Percentiles rank a stretch among this genome's conserved stretches.
These are phyloP conservation scores for Metacarcinus magister DNA, from an alignment of 2,888 invertebrate genomes.

Conservation along the genomic window DNA sequence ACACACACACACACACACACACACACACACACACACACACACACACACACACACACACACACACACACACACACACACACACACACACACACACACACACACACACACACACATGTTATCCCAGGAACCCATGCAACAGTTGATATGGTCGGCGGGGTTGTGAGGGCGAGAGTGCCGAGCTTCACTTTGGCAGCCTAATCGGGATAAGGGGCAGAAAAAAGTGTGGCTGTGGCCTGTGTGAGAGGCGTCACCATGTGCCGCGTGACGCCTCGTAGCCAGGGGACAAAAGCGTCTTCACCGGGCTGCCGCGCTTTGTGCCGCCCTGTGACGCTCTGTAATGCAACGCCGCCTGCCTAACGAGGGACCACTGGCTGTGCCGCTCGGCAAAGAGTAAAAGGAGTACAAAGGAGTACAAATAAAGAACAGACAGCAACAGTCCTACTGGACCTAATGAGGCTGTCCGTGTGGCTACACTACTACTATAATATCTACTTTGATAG, in stretches of 20 bases:
- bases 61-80: constrained; percentile 8
- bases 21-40: constrained; percentile 6
- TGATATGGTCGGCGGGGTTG: neutral
- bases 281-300: constrained; percentile 61
- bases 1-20: constrained; percentile 6
- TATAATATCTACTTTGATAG: too few relatives aligned
- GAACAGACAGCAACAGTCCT: too few relatives aligned
- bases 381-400: neutral
- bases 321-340: constrained; percentile 44
- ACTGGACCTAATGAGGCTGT: too few relatives aligned
- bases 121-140: neutral
- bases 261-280: constrained; percentile 57
- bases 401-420: too few relatives aligned
- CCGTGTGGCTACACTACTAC: too few relatives aligned
- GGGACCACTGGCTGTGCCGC: constrained; percentile 59
- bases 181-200: neutral
- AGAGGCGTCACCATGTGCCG: constrained; percentile 57
- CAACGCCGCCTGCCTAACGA: constrained; percentile 53
- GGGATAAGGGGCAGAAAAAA: constrained; percentile 20
- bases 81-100: constrained; percentile 46
- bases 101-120: constrained; percentile 26
- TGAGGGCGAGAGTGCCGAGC: constrained; percentile 35
- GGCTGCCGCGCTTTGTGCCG: neutral
- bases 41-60: constrained; percentile 28
- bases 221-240: constrained; percentile 35